phyloP scores from a whole-genome alignment of 1,140 invertebrate species.

The Drosophila prosaltans region DNA sequence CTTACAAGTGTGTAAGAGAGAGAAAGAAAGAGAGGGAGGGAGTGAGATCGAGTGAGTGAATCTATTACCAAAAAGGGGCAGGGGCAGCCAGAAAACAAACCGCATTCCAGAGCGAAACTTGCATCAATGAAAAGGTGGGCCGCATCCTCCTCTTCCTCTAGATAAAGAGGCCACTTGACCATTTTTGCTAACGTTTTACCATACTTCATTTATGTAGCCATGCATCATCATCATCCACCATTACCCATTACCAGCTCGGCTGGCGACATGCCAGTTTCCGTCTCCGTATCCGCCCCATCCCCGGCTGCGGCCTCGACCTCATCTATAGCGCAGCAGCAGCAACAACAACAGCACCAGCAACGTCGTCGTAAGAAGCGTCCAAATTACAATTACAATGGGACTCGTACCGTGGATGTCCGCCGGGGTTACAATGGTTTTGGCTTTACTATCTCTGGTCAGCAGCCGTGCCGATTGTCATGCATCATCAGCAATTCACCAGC shows the following conservation, averaged over 20 bases:
- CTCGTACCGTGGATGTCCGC: conserved; percentile 92
- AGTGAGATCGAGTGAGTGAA: conserved; percentile 18
- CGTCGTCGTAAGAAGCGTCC: conserved; percentile 83
- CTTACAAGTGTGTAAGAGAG: conserved; percentile 53
- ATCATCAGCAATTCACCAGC: conserved; percentile 93
- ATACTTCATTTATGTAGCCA: conserved; percentile 33
- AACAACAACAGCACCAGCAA: conserved; percentile 44
- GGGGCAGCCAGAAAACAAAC: conserved; percentile 48
- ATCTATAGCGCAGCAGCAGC: conserved; percentile 44
- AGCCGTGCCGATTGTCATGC: conserved; percentile 94
- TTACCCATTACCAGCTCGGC: conserved; percentile 63
- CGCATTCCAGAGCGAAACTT: conserved; percentile 59
- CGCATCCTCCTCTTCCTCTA: conserved; percentile 27
- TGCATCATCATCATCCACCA: conserved; percentile 76
- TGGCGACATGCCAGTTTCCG: conserved; percentile 24
- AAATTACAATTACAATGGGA: conserved; percentile 83
- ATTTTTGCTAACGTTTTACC: conserved; percentile 22
- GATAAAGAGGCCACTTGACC: not conserved
- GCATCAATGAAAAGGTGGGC: conserved; percentile 74
- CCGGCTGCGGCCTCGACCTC: conserved; percentile 4
- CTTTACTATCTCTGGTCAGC: conserved; percentile 96
- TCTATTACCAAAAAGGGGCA: conserved; percentile 53
- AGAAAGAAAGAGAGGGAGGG: conserved; percentile 41
- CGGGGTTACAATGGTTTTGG: conserved; percentile 94
- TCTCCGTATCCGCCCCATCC: conserved; percentile 17